Evolutionary conservation across 1,140 invertebrate genomes (phyloP), one percentile per base, ranked within the genome.

Genomic region (Holotrichia oblita): DNA sequence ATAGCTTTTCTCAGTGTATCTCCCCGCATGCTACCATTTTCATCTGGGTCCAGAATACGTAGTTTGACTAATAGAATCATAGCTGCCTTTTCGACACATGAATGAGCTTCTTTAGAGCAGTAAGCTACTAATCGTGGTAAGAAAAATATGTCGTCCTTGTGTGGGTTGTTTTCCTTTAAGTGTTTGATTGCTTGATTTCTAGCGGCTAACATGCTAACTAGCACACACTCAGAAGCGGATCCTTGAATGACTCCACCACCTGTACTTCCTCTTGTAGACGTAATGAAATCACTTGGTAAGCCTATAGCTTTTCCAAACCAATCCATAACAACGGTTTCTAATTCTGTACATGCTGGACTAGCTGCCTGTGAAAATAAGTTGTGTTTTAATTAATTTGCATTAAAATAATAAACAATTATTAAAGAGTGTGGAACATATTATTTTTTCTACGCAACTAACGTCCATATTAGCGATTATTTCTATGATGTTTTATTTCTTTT

Each of bases 301-400:
- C 95, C 93, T 1, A 99, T 92, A 89, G 98, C 94, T 89, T 98
- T 96, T 3, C 94, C 97, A 55, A 99, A 88, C 98, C 98, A 99
- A 88, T 99, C 98, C 93, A 98, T 96, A 41, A 98, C 95, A 14
- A 98, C 92, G 80, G 97, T 98, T 90, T 99, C 98, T 79, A 99
- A 87, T 88, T 99, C 98, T 0, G 98, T 99, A 83, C 97, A 98
- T 3, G 96, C 96, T 7, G 98, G 98, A 83, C 96, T 97, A 2
- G 96, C 94, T 6, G 95, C 94, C 96, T 97, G 81, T 17, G 12
- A 88, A 86, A 76, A 74, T 17, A 69, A 69, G 22, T 22, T 24
- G 7, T 27, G 27, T 69, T 64, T 69, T 3, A 10, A 69, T 69
- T 27, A 69, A 48, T 3, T 48, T 48, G 1, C 44, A 48, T 48